Evolutionary conservation across 2,113 vertebrate species (phyloP), one percentile per base, ranked within the genome.

Genomic region (Anhinga rufa): DNA sequence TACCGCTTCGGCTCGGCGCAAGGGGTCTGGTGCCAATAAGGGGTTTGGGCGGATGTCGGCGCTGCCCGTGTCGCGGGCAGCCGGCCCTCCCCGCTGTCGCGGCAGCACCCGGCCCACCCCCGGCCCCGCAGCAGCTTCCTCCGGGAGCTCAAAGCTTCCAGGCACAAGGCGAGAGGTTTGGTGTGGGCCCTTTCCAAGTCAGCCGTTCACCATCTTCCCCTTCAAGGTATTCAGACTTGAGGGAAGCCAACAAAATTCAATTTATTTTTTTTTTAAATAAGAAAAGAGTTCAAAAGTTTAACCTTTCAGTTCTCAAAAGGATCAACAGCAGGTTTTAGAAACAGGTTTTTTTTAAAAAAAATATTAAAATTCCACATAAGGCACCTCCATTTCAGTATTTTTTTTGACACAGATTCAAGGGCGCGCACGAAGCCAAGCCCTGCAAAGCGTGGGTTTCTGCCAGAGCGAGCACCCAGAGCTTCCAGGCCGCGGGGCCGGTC

Each of bases 401-500:
- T 75, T 75, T 95, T 80, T 32, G 31, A 86, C 54, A 65, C 1
- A 7, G 61, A 25, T 4, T 32, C 9, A 57, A 36, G 2, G 1
- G 54, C 36, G 26, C 3, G 4, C 16, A 8, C 20, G 34, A 17
- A 34, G 55, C 31, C 34, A 8, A 40, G 86, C 62, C 4, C 2
- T 10, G 32, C 4, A 3, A 29, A 49, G 21, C 4, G 1, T 18
- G 52, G 71, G 29, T 21, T 49, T 3, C 71, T 72, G 58, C 44
- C 44, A 2, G 15, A 42, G 22, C 3, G 9, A 58, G 9, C 62
- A 24, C 16, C 0, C 2, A n/a, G 64, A 74, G 66, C 29, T 31
- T 22, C 38, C 51, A 10, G 28, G 64, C 22, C 7, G 0, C 0
- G 0, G 0, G 62, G 69, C 64, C 19, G 20, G 5, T 57, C 40